Evolutionary conservation across 2,113 vertebrate genomes (phyloP).

Genomic region (Ceyx margarethae): DNA sequence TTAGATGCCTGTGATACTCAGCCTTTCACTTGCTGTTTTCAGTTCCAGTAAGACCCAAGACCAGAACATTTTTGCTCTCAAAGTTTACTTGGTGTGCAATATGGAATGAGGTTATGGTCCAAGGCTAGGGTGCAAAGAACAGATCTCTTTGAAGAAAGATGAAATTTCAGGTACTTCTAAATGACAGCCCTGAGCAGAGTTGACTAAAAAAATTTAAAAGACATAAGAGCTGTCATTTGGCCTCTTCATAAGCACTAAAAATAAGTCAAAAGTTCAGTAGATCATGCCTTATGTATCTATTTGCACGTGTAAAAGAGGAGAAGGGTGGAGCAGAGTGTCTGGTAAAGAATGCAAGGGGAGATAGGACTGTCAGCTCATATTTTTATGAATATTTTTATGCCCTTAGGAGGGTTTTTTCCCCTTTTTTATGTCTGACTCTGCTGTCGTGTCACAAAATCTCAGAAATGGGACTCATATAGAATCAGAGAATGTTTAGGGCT

Average conservation of each 20-base stretch:
- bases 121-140: background rate
- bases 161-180: background rate
- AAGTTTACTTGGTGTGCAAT: background rate
- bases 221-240: background rate
- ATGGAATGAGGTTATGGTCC: background rate
- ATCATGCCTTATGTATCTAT: background rate
- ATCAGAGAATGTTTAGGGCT: too few relatives aligned
- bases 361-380: background rate
- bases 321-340: background rate
- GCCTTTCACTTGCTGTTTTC: constrained; percentile 23
- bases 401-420: background rate
- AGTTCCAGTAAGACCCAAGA: background rate
- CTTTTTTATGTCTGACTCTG: background rate
- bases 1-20: background rate
- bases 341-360: background rate
- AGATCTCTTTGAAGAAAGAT: background rate
- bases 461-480: background rate
- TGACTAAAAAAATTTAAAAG: background rate
- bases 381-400: background rate
- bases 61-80: background rate
- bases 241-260: background rate
- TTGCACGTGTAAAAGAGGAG: background rate
- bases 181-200: background rate
- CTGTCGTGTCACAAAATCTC: background rate
- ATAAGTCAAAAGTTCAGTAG: background rate